phyloP scores from a whole-genome alignment of 2,888 invertebrate species.

The Stegana nigrithorax region DNA sequence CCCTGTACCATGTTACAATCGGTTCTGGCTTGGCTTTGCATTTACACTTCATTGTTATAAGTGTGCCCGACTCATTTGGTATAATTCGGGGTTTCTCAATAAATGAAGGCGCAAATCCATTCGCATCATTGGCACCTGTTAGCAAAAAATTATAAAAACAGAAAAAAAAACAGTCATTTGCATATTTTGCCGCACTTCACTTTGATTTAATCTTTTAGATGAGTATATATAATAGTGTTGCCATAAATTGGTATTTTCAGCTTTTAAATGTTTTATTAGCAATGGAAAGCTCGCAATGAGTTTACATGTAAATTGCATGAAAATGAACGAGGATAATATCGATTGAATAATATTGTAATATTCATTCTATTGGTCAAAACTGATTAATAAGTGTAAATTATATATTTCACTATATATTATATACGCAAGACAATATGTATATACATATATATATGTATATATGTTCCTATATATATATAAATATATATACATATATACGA shows the following conservation, averaged over 20 bases:
- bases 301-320: not conserved
- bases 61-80: slow-evolving; percentile 96
- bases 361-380: too few relatives aligned
- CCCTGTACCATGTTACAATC: slow-evolving; percentile 94
- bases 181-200: too few relatives aligned
- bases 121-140: slow-evolving; percentile 92
- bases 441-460: slow-evolving; percentile 5
- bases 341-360: too few relatives aligned
- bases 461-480: slow-evolving; percentile 11
- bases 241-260: too few relatives aligned
- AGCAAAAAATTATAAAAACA: too few relatives aligned
- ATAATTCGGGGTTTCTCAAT: slow-evolving; percentile 99
- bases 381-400: too few relatives aligned
- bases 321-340: too few relatives aligned
- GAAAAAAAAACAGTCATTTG: too few relatives aligned
- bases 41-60: slow-evolving; percentile 97
- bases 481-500: too few relatives aligned
- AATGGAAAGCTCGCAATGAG: not conserved
- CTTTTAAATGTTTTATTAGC: slow-evolving; percentile 1
- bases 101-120: slow-evolving; percentile 95
- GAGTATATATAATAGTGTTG: too few relatives aligned
- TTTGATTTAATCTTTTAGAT: too few relatives aligned
- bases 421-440: slow-evolving; percentile 1
- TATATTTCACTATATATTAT: too few relatives aligned
- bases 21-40: slow-evolving; percentile 96